Conservation (phyloP, 2,797 vertebrate species). For the Siniperca obscura region DNA sequence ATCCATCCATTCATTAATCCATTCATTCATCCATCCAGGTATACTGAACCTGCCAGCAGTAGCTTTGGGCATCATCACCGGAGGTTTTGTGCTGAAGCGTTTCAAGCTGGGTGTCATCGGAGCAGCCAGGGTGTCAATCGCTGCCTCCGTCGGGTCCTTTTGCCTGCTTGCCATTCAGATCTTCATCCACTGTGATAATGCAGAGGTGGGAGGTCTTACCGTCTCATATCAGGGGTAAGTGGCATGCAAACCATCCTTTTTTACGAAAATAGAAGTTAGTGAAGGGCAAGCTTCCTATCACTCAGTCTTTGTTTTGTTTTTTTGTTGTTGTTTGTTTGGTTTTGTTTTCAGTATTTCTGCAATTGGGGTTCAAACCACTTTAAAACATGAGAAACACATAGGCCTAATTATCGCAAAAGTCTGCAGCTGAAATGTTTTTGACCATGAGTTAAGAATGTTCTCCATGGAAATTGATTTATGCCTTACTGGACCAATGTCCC, state of each 20-base stretch:
- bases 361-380: neutral
- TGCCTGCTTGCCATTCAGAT: conserved; percentile 83
- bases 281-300: neutral
- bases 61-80: conserved; percentile 92
- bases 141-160: conserved; percentile 84
- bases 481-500: neutral
- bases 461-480: neutral
- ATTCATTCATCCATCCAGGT: conserved; percentile 78
- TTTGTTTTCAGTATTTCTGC: neutral
- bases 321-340: neutral
- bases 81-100: conserved; percentile 92
- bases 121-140: conserved; percentile 87
- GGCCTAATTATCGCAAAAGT: neutral
- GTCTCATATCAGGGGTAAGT: conserved; percentile 91
- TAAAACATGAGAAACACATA: neutral
- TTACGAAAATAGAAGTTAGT: too few species aligned
- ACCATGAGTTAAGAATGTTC: neutral
- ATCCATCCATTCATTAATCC: neutral
- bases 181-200: conserved; percentile 89
- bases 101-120: conserved; percentile 88
- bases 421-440: neutral
- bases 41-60: conserved; percentile 94
- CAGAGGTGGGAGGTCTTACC: conserved; percentile 91
- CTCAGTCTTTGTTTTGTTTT: neutral
- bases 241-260: neutral